Evolutionary conservation across 1,140 invertebrate species (phyloP), one percentile per base, ranked within the genome.

Genomic region (Parasteatoda tepidariorum): DNA sequence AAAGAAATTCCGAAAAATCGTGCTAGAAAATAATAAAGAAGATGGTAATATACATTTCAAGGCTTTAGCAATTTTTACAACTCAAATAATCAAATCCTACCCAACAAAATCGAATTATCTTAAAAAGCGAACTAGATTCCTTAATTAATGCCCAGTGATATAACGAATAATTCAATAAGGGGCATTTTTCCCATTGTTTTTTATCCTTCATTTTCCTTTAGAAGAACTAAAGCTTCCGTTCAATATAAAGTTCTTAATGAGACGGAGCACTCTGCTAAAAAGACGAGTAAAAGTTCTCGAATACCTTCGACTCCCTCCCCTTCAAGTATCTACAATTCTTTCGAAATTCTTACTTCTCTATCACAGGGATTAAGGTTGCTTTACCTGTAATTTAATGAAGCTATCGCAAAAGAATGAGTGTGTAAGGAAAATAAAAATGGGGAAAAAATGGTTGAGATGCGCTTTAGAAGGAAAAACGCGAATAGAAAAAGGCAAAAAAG

Each of bases 311-410:
- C 13, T 18, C 38, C 9, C 38, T 18, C 38, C 38, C 38, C 9
- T 13, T 48, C 38, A 13, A 9, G 18, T 13, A 9, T 48, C 38
- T 2, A 18, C 38, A 9, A 9, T 18, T 18, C 38, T 4, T 4
- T 4, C 38, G 13, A 5, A 5, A 6, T 48, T 48, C 38, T 18
- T n/a, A n/a, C 38, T 48, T 48, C 38, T 48, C 38, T 18, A 18
- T 48, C 9, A 48, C 30, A 13, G 11, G 68, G 68, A 71, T 71
- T 71, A 71, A 57, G 68, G 55, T 48, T 71, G n/a, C 33, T 64
- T 26, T 66, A 64, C 74, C 61, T 76, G 61, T 76, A 76, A 76
- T 76, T 76, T 62, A 76, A 76, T 76, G 74, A 76, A 76, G 34
- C 74, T n/a, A 4, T 0, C 2, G 22, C 22, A 22, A 41, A 15